Conservation (phyloP, 2,888 invertebrate genomes). For the Eilema depressum region DNA sequence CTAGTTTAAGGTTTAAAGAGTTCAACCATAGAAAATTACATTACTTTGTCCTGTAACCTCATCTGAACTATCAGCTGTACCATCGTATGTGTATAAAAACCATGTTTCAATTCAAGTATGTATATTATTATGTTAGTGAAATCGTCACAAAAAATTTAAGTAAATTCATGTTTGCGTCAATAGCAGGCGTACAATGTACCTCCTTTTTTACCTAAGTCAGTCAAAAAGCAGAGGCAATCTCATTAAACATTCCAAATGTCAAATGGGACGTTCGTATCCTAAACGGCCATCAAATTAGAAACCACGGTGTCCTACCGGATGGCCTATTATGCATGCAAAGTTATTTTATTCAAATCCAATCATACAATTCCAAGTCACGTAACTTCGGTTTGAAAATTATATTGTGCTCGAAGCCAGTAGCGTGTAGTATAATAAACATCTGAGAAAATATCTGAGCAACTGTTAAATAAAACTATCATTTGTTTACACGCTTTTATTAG, state of each 20-base stretch:
- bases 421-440: background rate
- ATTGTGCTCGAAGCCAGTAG: slow-evolving; percentile 13
- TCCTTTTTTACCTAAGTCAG: background rate
- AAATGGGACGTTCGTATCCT: slow-evolving; percentile 54
- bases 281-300: slow-evolving; percentile 63
- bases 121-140: background rate
- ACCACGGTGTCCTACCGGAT: slow-evolving; percentile 61
- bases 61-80: too few relatives aligned
- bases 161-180: background rate
- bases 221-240: background rate
- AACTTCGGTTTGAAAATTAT: slow-evolving; percentile 42
- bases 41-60: too few relatives aligned
- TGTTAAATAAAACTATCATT: background rate
- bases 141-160: background rate
- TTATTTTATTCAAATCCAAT: slow-evolving; percentile 66
- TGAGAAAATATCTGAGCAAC: background rate
- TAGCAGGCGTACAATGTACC: background rate
- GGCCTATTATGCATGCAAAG: slow-evolving; percentile 60
- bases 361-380: slow-evolving; percentile 76
- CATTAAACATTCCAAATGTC: slow-evolving; percentile 50
- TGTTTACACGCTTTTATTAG: background rate
- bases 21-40: too few relatives aligned
- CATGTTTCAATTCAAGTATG: too few relatives aligned
- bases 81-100: background rate
- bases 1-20: too few relatives aligned